Base-by-base conservation (phyloP, 2,888 invertebrate species). In the Capitulum mitella region DNA sequence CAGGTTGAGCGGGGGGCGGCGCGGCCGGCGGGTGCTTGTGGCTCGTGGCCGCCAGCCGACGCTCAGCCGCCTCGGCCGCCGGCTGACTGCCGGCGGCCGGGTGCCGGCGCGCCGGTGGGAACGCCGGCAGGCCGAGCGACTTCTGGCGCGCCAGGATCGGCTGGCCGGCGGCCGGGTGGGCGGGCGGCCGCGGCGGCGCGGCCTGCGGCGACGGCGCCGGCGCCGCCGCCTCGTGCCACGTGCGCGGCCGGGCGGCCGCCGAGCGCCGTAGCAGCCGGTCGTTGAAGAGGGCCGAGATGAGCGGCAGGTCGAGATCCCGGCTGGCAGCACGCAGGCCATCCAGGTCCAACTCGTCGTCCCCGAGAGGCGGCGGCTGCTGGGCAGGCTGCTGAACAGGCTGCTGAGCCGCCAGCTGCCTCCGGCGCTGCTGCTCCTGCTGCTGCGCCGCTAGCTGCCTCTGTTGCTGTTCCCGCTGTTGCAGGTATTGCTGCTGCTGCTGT, bases 271-370 rank as follows among this genome's bases (percentile, higher is more conserved):
- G 89, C 80, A 94, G 93, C 80, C 93, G 90, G 86, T 97, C 97
- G 85, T 96, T 97, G 88, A 95, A 97, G 83, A 97, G 89, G 22
- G 96, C 97, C 80, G 95, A 93, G 84, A 97, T 95, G 80, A 97
- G 88, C 32, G 97, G 97, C 85, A 97, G 88, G 87, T 95, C 95
- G 84, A 95, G 88, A 85, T 94, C 93, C 85, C 92, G 92, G 87
- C 94, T 94, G 87, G 94, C 93, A 86, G 95, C 94, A 80, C 94
- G 89, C 81, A 95, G 88, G 83, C 77, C 82, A 82, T 14, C 83
- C 82, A 51, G 82, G 81, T 46, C 78, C 79, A 51, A 80, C 79
- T 58, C 82, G 80, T 74, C 81, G 78, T n/a, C 81, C 81, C 79
- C 82, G 80, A 19, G 82, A 80, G n/a, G 82, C 80, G 51, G 82